Conservation (phyloP, 2,888 invertebrate genomes). For the Nomada lathburiana region DNA sequence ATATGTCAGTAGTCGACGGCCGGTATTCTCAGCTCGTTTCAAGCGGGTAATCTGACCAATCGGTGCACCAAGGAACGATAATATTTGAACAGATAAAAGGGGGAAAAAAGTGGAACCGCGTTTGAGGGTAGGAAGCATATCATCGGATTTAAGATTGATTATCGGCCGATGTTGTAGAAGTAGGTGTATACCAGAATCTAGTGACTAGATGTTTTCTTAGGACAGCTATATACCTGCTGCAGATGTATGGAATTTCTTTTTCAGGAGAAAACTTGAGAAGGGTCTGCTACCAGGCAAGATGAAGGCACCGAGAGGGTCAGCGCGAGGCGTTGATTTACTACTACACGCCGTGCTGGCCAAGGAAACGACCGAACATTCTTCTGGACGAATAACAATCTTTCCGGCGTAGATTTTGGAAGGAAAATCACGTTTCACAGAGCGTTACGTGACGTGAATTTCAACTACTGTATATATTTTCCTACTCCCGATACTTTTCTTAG, state of each 20-base stretch:
- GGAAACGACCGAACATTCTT: constrained; percentile 15
- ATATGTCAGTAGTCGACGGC: not conserved
- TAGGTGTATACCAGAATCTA: not conserved
- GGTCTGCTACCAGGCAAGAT: constrained; percentile 20
- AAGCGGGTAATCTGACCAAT: not conserved
- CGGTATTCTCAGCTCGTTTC: constrained; percentile 2
- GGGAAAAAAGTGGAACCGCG: constrained; percentile 11
- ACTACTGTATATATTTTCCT: not conserved
- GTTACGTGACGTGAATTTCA: constrained; percentile 33
- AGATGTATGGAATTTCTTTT: constrained; percentile 23
- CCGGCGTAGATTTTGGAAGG: not conserved
- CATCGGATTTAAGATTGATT: constrained; percentile 9
- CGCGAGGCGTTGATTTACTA: constrained; percentile 44
- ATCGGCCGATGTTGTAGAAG: constrained; percentile 15
- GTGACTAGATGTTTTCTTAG: constrained; percentile 43
- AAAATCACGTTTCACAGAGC: constrained; percentile 36
- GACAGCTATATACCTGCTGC: constrained; percentile 45
- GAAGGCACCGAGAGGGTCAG: not conserved
- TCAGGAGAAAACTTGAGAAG: constrained; percentile 35
- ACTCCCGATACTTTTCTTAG: not conserved
- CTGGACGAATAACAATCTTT: constrained; percentile 3
- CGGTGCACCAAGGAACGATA: constrained; percentile 11
- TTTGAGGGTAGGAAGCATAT: not conserved
- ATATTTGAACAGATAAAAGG: constrained; percentile 37
- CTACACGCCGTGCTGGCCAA: not conserved